Evolutionary conservation across 53 echinoderm and acorn worm species (phyloP), one percentile per base, ranked within the genome.

Genomic region (Henricia sp.): DNA sequence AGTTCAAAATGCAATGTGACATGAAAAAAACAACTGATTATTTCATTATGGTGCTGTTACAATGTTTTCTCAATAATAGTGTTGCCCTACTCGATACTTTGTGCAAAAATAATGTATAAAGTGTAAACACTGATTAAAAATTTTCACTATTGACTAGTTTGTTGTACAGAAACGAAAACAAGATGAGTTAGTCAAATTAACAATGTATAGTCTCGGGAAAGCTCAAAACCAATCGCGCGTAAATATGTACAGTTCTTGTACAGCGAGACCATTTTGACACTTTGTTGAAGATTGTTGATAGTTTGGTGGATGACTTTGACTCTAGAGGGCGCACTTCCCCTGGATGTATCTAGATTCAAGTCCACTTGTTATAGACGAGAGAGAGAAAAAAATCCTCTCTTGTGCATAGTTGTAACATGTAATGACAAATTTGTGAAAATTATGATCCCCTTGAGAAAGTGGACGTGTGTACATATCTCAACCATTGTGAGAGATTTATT

Each of bases 51-150:
- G 80, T 80, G 80, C 80, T 80, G 46, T 63, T 46, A 77, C 46
- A 16, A 77, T 80, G 80, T 77, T 63, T 63, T 80, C 50, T 80
- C 64, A 63, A 75, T 57, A 21, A 73, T 57, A 80, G 64, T 64
- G 80, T 62, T 63, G 44, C 63, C 80, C 64, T 80, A 63, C 53
- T 50, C 19, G 42, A 24, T 63, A 34, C 80, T 30, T 80, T 48
- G 80, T 80, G 80, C 80, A 80, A 80, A 80, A 73, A 60, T 4
- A 38, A 38, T 77, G 77, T 80, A 80, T n/a, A 80, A 80, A 80
- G 65, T 80, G 80, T 63, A 80, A 23, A 80, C 46, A 70, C 44
- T 46, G 70, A 70, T 70, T 68, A 13, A 46, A 37, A 37, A 46
- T 59, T 41, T 80, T 41, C 77, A 80, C 62, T 37, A 80, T 54